A percentile compares a stretch with the other conserved stretches of the same genome.
Conservation (phyloP, 2,888 invertebrate genomes). For the Girardia tigrina region DNA sequence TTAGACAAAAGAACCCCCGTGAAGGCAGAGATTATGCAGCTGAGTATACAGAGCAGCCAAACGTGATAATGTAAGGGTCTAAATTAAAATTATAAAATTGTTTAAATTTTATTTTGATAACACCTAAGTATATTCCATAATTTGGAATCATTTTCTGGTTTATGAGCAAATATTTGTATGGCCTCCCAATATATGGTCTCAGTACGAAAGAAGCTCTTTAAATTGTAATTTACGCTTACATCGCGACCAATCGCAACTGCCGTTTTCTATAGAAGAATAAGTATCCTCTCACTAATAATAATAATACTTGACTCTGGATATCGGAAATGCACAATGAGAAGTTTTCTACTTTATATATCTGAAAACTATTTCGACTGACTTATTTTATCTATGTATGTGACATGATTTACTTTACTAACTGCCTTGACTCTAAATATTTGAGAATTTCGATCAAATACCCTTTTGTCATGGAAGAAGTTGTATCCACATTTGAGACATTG, state of each 20-base stretch:
- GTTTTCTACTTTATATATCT: not conserved
- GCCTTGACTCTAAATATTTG: not conserved
- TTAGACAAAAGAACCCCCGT: not conserved
- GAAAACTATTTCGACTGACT: not conserved
- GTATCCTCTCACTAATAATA: not conserved
- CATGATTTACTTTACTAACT: not conserved
- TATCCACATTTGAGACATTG: not conserved
- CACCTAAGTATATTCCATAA: slow-evolving; percentile 8
- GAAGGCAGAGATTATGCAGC: not conserved
- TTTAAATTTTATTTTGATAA: not conserved
- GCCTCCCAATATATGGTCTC: not conserved
- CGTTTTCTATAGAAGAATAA: not conserved
- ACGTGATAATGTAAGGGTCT: slow-evolving; percentile 5
- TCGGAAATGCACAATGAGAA: not conserved
- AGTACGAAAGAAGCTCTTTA: not conserved
- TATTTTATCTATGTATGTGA: not conserved
- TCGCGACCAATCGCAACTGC: not conserved
- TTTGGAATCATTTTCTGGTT: slow-evolving; percentile 9
- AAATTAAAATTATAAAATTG: not conserved
- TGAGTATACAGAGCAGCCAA: not conserved
- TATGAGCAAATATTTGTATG: slow-evolving; percentile 4
- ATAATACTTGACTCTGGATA: not conserved
- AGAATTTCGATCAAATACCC: not conserved
- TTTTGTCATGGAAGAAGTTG: not conserved
- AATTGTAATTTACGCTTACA: not conserved